phyloP scores from a whole-genome alignment of 2,113 vertebrate genomes.

The Sturnus vulgaris region DNA sequence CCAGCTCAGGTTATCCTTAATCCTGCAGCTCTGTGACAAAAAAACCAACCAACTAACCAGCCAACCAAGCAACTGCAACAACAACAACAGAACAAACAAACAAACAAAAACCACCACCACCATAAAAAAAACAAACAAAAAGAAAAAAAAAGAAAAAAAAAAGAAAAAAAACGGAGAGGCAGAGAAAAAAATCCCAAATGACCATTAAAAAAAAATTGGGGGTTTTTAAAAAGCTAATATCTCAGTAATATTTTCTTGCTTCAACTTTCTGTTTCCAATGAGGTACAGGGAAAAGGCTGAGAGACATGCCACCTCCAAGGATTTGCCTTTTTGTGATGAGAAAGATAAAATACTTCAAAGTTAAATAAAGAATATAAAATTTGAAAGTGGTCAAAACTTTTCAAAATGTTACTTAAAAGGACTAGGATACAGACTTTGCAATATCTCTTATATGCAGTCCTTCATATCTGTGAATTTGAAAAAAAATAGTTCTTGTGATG shows the following conservation, averaged over 20 bases:
- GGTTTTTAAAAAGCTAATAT: neutral
- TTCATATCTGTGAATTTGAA: neutral
- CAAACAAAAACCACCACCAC: too few species aligned
- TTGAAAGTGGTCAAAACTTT: neutral
- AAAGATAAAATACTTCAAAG: neutral
- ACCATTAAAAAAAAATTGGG: too few species aligned
- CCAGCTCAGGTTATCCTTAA: neutral
- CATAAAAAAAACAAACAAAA: neutral
- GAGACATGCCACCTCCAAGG: neutral
- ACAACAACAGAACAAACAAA: neutral
- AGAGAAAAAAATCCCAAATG: rapidly evolving
- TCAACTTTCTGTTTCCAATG: neutral
- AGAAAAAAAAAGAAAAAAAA: too few species aligned
- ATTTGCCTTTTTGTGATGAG: neutral
- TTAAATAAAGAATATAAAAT: neutral
- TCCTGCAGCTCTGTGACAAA: neutral
- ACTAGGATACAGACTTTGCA: neutral
- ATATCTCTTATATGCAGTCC: neutral
- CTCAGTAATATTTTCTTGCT: neutral
- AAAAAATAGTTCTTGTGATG: neutral
- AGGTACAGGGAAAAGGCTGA: neutral
- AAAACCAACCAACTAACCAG: too few species aligned
- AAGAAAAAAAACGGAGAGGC: too few species aligned
- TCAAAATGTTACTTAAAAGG: neutral
- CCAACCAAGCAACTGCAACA: neutral